Evolutionary conservation across 2,888 invertebrate genomes (phyloP), one percentile per base, ranked within the genome.

Genomic region (Panzeria rudis): DNA sequence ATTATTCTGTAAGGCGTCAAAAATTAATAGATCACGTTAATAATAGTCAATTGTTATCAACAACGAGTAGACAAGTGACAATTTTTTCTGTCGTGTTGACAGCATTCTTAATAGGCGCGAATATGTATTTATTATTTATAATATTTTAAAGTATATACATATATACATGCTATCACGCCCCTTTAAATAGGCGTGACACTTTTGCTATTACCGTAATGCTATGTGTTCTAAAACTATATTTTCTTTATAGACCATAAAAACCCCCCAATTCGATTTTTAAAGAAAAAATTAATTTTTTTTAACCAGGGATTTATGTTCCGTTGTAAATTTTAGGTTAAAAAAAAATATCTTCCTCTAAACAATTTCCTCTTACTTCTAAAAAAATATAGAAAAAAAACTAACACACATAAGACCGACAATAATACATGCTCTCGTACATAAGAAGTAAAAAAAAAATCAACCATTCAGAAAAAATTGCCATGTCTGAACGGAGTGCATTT

Each of bases 401-500:
- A 62, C 38, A 78, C 61, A 69, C 20, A 69, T 23, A 29, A 29
- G 5, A 29, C 29, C 29, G 29, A 29, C 29, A 29, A 29, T 29
- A 29, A 29, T 29, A 29, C 29, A 29, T 29, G 5, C 29, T 29
- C 15, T 13, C 15, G 41, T 41, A 41, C 41, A 13, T 41, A 41
- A 13, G 23, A 35, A 75, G 1, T 7, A 11, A 17, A 13, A 66
- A 20, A 50, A 61, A 11, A 29, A 59, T 50, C 59, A 59, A 59
- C 35, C 38, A 72, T 78, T 69, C 62, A 62, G n/a, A 11, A 66
- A 80, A 50, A 73, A 62, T 75, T 71, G 69, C 75, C 85, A 78
- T 47, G 85, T 75, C 82, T 85, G 85, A 68, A 44, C 73, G 77
- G 78, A 82, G 78, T 77, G 84, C 72, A 80, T 73, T 79, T 83